Base-by-base conservation (phyloP, 2,797 vertebrate genomes). In the Phataginus tetradactyla region DNA sequence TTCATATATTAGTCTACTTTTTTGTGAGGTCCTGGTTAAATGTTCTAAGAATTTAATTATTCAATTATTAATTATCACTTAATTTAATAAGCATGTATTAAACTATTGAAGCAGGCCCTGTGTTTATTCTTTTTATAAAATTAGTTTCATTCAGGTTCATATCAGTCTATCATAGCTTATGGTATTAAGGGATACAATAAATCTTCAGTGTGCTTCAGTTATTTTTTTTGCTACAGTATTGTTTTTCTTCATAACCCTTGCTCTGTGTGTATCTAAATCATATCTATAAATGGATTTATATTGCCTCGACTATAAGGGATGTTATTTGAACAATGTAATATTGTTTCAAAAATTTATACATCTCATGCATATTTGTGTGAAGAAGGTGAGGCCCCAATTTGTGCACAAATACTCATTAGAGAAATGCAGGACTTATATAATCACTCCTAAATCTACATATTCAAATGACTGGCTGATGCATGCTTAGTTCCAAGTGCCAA, bases 261-360 rank as follows among this genome's bases (percentile, higher is more conserved):
- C 53, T 86, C 90, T 83, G 2, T 81, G 94, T 53, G 18, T 94
- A 97, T 97, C 51, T 92, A 96, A 75, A 11, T 66, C 59, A 94
- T 77, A 32, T 97, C 94, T 97, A 11, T 51, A 92, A 96, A 93
- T 72, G 17, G 63, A 80, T 98, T 96, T 27, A 27, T 72, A 64
- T 94, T 80, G 15, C 57, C 39, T 90, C 80, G 20, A 92, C 55
- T 80, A 59, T 81, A 55, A 96, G 84, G 89, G 17, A 83, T 75
- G 27, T 63, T 77, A 63, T 5, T 87, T 89, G 17, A 74, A 39
- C 23, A 53, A 55, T 64, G 4, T 75, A 63, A 95, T 77, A 64
- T 86, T 83, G 13, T 93, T 59, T 53, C 64, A 93, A 75, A 83
- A 64, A 68, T 59, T 42, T 23, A 2, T 72, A 39, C 9, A 49